These are phyloP conservation scores for Druon quercuslanigerum DNA, from an alignment of 1,140 invertebrate species.

Conservation along the genomic window DNA sequence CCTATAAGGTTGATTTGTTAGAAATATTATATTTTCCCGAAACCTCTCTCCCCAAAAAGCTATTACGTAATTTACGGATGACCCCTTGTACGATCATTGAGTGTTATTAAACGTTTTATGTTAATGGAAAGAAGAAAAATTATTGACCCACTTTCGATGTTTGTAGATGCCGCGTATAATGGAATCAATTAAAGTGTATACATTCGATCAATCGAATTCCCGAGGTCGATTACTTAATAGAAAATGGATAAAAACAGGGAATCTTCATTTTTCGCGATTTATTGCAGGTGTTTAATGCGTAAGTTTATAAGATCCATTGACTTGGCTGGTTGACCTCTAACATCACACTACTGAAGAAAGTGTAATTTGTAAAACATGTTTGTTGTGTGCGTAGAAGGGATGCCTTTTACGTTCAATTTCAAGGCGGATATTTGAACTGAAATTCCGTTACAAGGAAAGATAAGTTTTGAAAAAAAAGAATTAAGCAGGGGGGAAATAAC, in stretches of 20 bases:
- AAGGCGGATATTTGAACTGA: neutral
- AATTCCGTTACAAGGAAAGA: neutral
- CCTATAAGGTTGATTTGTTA: too few species aligned
- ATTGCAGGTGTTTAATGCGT: neutral
- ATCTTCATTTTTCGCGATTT: slow-evolving; percentile 24
- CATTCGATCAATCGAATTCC: slow-evolving; percentile 21
- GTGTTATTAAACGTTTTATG: too few species aligned
- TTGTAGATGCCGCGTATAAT: neutral
- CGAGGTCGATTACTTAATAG: slow-evolving; percentile 28
- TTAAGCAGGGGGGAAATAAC: too few species aligned
- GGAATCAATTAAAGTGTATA: neutral
- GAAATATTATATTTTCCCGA: too few species aligned
- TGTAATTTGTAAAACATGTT: slow-evolving; percentile 12
- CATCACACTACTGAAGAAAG: slow-evolving; percentile 19
- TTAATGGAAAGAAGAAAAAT: neutral
- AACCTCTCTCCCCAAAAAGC: too few species aligned
- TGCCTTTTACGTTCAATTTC: neutral
- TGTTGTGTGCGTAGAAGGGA: neutral
- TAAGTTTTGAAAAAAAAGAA: neutral
- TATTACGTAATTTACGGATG: too few species aligned
- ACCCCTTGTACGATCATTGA: too few species aligned
- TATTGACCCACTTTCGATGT: neutral
- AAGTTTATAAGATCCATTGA: neutral
- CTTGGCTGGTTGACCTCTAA: slow-evolving; percentile 22
- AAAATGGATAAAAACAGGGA: slow-evolving; percentile 10